Evolutionary conservation across 1,140 invertebrate species (phyloP), one percentile per base, ranked within the genome.

Genomic region (Hypothenemus hampei): DNA sequence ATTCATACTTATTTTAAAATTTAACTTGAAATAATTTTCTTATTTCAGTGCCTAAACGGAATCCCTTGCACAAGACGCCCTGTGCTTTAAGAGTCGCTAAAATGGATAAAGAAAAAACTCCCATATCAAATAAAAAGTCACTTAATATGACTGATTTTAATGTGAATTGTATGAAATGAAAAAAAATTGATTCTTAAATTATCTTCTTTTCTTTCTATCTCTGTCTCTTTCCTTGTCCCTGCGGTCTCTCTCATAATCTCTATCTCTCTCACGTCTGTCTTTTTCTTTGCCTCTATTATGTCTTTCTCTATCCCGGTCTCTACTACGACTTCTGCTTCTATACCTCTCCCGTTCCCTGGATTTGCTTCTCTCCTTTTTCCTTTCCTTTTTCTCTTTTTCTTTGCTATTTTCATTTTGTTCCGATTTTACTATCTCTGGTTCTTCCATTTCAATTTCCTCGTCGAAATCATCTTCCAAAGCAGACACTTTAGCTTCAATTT

Each of bases 391-490:
- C 35, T 65, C 48, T 33, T 71, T 67, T 46, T 36, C 67, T 61
- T 10, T 69, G 59, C 36, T 43, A 19, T 1, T 19, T 20, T 51
- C 49, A 36, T 29, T 39, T 58, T 61, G 63, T 18, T 64, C 26
- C 22, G 67, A 60, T 47, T 73, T 75, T 5, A 80, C 24, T 18
- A 56, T 4, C 3, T 56, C 53, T 75, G 44, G 24, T 39, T 92
- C 89, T 53, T 90, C 89, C 26, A 89, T 88, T 20, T 83, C 82
- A 53, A 89, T 82, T 45, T 87, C 85, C 55, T 93, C 89, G 63
- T 93, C 90, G 51, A 96, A 78, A 71, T 97, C 93, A 69, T 97
- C 94, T 65, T 98, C 94, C 11, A 98, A 72, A 1, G 91, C 87
- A n/a, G 93, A 97, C 3, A 96, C 78, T 72, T 94, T 86, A 0